phyloP scores from a whole-genome alignment of 2,888 invertebrate genomes.

The Luffia ferchaultella region DNA sequence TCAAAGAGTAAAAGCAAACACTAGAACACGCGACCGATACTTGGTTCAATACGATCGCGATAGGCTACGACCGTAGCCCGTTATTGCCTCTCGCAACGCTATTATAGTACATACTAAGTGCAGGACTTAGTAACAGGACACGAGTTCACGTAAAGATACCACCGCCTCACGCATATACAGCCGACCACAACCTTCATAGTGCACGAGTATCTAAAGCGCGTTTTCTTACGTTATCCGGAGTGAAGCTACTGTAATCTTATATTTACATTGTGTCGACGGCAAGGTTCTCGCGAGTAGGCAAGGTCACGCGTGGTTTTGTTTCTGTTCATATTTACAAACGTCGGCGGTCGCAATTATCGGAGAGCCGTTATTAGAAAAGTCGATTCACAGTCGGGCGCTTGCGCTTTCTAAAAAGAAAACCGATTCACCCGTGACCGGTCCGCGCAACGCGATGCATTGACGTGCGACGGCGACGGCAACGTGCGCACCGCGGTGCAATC shows the following conservation, averaged over 20 bases:
- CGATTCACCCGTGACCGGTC: constrained; percentile 15
- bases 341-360: background rate
- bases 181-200: no score
- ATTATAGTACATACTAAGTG: no score
- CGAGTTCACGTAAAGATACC: no score
- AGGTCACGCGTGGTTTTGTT: background rate
- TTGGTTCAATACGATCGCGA: background rate
- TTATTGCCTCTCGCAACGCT: background rate
- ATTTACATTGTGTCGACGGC: no score
- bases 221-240: no score
- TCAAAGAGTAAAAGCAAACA: background rate
- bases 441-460: constrained; percentile 3
- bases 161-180: no score
- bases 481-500: constrained; percentile 1
- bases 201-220: no score
- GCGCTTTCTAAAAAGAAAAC: constrained; percentile 12
- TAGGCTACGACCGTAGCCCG: background rate
- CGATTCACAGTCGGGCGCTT: constrained; percentile 8
- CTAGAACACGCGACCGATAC: background rate
- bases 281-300: no score
- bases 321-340: background rate
- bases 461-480: constrained; percentile 14
- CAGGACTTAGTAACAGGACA: no score
- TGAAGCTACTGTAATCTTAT: no score
- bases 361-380: constrained; percentile 4